Evolutionary conservation across 2,113 vertebrate genomes (phyloP).

Genomic region (Neolamprologus devosi): DNA sequence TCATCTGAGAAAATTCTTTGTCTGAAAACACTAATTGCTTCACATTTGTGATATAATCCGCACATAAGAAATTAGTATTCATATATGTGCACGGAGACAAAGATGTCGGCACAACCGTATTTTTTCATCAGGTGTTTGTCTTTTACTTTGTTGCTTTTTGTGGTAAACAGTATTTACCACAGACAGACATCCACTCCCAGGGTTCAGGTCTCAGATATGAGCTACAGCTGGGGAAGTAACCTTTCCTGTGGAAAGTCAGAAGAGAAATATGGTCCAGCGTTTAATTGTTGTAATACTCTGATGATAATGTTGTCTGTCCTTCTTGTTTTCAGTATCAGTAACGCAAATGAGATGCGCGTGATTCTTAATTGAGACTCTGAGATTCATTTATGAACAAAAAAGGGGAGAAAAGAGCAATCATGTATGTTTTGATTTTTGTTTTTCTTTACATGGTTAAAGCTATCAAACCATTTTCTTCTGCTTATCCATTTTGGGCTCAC

Average conservation of each 20-base stretch:
- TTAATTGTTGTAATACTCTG: background rate
- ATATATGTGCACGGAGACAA: background rate
- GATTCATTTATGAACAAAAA: background rate
- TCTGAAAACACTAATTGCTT: background rate
- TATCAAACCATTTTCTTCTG: background rate
- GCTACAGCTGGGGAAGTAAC: background rate
- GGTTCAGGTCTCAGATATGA: background rate
- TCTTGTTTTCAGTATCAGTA: background rate
- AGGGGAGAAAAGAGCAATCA: background rate
- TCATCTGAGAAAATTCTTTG: background rate
- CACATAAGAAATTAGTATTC: background rate
- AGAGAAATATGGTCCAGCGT: background rate
- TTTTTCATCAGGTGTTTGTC: background rate
- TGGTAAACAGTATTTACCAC: background rate
- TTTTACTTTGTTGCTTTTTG: background rate
- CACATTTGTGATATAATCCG: background rate
- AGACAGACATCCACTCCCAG: background rate
- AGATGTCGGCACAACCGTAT: background rate
- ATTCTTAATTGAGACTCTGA: background rate
- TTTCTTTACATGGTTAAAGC: background rate
- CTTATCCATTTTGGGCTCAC: background rate
- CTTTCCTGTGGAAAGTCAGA: background rate
- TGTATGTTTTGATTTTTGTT: background rate
- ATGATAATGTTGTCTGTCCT: background rate
- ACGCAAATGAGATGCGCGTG: fast-evolving